These are phyloP conservation scores for Henricia sp. DNA, from an alignment of 53 echinoderm and acorn worm genomes.

Conservation along the genomic window DNA sequence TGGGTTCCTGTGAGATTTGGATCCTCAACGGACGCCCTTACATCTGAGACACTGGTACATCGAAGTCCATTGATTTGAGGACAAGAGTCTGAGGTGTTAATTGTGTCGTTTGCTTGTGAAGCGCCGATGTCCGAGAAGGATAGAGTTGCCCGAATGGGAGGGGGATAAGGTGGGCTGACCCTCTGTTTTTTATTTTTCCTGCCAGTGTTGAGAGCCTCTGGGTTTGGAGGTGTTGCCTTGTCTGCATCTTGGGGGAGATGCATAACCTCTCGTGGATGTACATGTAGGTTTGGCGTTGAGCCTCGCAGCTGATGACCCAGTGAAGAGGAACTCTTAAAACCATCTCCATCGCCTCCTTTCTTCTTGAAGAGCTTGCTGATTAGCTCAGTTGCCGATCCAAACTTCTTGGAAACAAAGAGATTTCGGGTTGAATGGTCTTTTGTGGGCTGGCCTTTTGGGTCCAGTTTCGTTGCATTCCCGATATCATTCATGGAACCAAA, in stretches of 20 bases:
- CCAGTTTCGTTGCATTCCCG: constrained; percentile 2
- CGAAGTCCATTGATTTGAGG: constrained; percentile 7
- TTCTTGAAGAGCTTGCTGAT: constrained; percentile 79
- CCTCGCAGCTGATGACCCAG: constrained; percentile 26
- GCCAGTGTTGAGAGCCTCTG: constrained; percentile 13
- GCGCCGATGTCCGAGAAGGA: constrained; percentile 74
- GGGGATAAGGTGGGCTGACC: constrained; percentile 81
- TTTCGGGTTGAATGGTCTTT: constrained; percentile 14
- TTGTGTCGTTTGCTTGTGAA: constrained; percentile 44
- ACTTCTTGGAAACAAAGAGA: constrained; percentile 72
- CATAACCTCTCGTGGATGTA: constrained; percentile 4
- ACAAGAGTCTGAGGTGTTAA: constrained; percentile 29
- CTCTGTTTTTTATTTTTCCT: constrained; percentile 14
- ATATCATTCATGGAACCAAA: constrained; percentile 61
- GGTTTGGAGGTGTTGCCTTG: constrained; percentile 38
- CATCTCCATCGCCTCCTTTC: constrained; percentile 53
- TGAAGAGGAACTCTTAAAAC: background rate
- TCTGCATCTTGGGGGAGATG: constrained; percentile 1
- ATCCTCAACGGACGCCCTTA: constrained; percentile 30
- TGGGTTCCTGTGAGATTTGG: background rate
- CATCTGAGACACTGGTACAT: constrained; percentile 57
- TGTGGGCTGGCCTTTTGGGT: background rate
- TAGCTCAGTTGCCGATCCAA: constrained; percentile 93
- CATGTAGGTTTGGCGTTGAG: background rate
- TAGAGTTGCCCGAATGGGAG: constrained; percentile 88